Evolutionary conservation across 2,113 vertebrate species (phyloP).

Genomic region (Nyctereutes procyonoides): DNA sequence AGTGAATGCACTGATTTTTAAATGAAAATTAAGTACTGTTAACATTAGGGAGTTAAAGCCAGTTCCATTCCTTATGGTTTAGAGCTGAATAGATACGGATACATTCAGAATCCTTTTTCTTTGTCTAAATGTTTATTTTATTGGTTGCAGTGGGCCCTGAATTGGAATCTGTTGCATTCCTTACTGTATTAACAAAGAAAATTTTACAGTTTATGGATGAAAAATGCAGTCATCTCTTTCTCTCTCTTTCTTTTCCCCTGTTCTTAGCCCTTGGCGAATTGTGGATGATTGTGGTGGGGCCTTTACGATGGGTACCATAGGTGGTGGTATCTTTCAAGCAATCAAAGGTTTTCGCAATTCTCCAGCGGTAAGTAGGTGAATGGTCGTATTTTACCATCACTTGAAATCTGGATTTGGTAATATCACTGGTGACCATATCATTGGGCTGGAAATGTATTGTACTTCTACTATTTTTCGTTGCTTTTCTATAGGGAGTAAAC

Average conservation of each 20-base stretch:
- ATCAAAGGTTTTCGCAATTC: conserved; percentile 98
- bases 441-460: not conserved
- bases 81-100: not conserved
- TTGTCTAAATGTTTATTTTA: not conserved
- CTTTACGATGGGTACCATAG: conserved; percentile 98
- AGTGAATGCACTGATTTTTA: not conserved
- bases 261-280: conserved; percentile 96
- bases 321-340: conserved; percentile 97
- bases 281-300: conserved; percentile 98
- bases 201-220: not conserved
- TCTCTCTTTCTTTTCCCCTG: not conserved
- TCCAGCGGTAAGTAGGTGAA: conserved; percentile 91
- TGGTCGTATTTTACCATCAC: not conserved
- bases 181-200: not conserved
- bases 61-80: not conserved
- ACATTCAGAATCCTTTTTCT: not conserved
- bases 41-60: too few species aligned
- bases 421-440: accelerated
- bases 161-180: not conserved
- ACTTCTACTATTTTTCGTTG: not conserved
- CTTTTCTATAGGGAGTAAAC: conserved; percentile 90
- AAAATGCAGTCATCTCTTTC: not conserved
- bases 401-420: not conserved
- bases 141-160: not conserved
- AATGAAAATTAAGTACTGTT: not conserved